Evolutionary conservation across 2,797 vertebrate genomes (phyloP).

Genomic region (Myotis planiceps): DNA sequence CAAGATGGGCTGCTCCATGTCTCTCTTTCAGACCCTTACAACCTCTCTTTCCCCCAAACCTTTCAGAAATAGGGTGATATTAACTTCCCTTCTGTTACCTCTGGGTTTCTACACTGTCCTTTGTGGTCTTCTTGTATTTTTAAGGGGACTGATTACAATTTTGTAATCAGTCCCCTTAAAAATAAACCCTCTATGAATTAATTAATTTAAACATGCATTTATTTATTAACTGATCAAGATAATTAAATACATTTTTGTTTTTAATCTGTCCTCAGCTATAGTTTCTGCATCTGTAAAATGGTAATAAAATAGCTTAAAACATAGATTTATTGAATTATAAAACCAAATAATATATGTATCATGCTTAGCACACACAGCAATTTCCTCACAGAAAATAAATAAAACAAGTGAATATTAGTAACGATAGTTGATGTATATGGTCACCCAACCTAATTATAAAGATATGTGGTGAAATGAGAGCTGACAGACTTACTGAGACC

Average conservation of each 20-base stretch:
- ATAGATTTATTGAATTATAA: background rate
- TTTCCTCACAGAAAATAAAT: background rate
- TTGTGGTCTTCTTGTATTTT: background rate
- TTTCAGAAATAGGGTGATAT: background rate
- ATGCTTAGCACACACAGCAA: background rate
- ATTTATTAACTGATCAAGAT: background rate
- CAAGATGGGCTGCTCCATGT: background rate
- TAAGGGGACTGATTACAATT: background rate
- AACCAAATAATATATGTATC: background rate
- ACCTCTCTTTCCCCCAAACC: background rate
- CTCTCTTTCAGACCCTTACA: background rate
- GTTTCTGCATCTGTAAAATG: background rate
- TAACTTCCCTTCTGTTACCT: background rate
- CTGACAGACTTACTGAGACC: background rate
- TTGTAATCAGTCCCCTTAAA: background rate
- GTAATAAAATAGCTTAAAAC: background rate
- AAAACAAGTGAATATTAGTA: background rate
- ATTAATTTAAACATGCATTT: background rate
- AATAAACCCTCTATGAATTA: background rate
- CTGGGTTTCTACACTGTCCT: background rate
- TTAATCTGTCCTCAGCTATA: background rate
- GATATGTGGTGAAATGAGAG: background rate
- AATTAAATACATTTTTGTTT: background rate
- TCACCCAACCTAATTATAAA: constrained; percentile 1
- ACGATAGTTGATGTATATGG: background rate